Evolutionary conservation across 2,113 vertebrate genomes (phyloP).

Genomic region (Bungarus multicinctus): DNA sequence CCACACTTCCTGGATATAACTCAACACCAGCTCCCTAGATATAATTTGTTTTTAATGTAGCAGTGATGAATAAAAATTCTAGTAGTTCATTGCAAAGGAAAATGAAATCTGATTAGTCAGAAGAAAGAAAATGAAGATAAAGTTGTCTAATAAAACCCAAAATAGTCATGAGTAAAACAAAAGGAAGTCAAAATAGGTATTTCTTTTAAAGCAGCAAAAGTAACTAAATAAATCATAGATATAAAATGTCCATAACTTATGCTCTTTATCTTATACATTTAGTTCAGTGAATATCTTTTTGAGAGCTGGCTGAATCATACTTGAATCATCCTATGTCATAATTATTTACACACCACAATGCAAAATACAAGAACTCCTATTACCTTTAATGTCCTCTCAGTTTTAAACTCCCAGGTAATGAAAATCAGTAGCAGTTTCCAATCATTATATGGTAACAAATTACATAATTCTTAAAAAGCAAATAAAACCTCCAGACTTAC

Average conservation of each 20-base stretch:
- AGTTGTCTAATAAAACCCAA: not conserved
- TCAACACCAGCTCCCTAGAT: slow-evolving; percentile 59
- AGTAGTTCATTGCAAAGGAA: not conserved
- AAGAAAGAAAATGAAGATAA: not conserved
- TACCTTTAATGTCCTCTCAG: not conserved
- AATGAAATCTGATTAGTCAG: not conserved
- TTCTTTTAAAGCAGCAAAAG: not conserved
- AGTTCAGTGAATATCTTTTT: not conserved
- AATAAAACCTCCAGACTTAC: not conserved
- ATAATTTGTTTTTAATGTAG: not conserved
- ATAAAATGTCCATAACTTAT: not conserved
- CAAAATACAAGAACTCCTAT: not conserved
- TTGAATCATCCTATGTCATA: not conserved
- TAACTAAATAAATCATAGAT: not conserved
- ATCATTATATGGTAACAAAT: not conserved
- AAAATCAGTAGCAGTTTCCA: not conserved
- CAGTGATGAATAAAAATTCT: not conserved
- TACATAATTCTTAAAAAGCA: not conserved
- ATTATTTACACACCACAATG: not conserved
- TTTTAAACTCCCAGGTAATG: not conserved
- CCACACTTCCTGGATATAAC: slow-evolving; percentile 58
- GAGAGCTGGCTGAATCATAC: not conserved
- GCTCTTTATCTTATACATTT: not conserved
- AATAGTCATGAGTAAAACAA: not conserved
- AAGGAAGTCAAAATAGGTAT: not conserved